These are phyloP conservation scores for Acanthurus leucopareius DNA, from an alignment of 2,797 vertebrate species.

Conservation along the genomic window DNA sequence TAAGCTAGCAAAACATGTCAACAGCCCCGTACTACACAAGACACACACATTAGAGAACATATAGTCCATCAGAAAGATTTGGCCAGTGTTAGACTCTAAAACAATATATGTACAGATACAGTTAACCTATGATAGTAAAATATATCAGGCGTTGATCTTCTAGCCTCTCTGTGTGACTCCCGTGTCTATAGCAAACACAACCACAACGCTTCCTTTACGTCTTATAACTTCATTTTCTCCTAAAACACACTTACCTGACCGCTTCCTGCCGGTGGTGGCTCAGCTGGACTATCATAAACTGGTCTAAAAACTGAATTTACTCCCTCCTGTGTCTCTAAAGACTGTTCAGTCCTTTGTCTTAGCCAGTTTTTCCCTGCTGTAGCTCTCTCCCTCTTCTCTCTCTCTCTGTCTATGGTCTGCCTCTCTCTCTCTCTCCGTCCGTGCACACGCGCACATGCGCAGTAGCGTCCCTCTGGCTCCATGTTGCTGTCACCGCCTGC, in stretches of 20 bases:
- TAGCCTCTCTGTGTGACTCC: conserved; percentile 70
- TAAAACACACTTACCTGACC: conserved; percentile 52
- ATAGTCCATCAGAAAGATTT: background rate
- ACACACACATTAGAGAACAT: conserved; percentile 13
- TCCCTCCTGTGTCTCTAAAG: conserved; percentile 26
- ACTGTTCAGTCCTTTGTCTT: conserved; percentile 83
- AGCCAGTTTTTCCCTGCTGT: conserved; percentile 79
- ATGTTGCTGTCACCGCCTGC: conserved; percentile 74
- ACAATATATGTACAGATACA: background rate
- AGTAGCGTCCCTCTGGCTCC: conserved; percentile 71
- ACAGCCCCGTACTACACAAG: conserved; percentile 24
- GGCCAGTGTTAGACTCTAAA: background rate
- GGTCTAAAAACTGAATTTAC: background rate
- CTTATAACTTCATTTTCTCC: conserved; percentile 58
- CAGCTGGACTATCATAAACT: conserved; percentile 8
- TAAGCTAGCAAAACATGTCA: conserved; percentile 67
- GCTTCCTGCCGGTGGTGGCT: background rate
- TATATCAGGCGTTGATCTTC: conserved; percentile 31
- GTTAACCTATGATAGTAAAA: conserved; percentile 25
- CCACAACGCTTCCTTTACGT: conserved; percentile 60
- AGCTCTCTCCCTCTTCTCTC: conserved; percentile 43
- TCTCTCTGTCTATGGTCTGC: conserved; percentile 35
- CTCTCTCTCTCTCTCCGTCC: conserved; percentile 38
- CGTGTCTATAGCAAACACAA: conserved; percentile 61
- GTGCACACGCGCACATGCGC: conserved; percentile 82